Evolutionary conservation across 2,797 vertebrate species (phyloP).

Genomic region (Amazona ochrocephala): DNA sequence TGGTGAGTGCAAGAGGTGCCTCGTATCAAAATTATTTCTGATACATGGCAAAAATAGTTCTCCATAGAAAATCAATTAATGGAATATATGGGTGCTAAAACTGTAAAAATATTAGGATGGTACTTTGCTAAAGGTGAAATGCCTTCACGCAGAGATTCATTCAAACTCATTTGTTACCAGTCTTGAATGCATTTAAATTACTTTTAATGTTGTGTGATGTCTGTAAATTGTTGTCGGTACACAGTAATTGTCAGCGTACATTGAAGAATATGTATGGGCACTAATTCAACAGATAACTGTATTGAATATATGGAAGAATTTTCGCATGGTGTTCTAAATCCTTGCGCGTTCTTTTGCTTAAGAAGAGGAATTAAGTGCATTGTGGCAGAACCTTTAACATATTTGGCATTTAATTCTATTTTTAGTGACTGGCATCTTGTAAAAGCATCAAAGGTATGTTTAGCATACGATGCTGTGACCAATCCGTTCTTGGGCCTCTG

Average conservation of each 20-base stretch:
- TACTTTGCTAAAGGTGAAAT: conserved; percentile 45
- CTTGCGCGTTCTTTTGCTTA: not conserved
- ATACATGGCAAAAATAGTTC: not conserved
- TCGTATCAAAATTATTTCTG: not conserved
- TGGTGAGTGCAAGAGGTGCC: not conserved
- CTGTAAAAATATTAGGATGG: conserved; percentile 44
- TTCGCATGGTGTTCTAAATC: not conserved
- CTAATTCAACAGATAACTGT: not conserved
- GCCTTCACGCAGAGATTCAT: conserved; percentile 30
- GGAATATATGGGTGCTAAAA: conserved; percentile 15
- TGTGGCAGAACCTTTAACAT: not conserved
- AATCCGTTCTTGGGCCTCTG: not conserved
- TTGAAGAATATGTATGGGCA: not conserved
- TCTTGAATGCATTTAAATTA: conserved; percentile 69
- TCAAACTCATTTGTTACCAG: conserved; percentile 42
- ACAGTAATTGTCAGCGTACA: not conserved
- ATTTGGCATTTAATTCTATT: not conserved
- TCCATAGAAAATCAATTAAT: conserved; percentile 29
- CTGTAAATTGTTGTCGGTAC: conserved; percentile 49
- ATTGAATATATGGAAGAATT: not conserved
- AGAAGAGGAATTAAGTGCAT: conserved; percentile 7
- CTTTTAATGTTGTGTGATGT: conserved; percentile 56
- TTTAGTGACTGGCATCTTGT: not conserved
- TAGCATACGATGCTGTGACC: not conserved
- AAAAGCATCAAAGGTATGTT: not conserved